Evolutionary conservation across 2,113 vertebrate genomes (phyloP), one percentile per base, ranked within the genome.

Genomic region (Oryzias javanicus): DNA sequence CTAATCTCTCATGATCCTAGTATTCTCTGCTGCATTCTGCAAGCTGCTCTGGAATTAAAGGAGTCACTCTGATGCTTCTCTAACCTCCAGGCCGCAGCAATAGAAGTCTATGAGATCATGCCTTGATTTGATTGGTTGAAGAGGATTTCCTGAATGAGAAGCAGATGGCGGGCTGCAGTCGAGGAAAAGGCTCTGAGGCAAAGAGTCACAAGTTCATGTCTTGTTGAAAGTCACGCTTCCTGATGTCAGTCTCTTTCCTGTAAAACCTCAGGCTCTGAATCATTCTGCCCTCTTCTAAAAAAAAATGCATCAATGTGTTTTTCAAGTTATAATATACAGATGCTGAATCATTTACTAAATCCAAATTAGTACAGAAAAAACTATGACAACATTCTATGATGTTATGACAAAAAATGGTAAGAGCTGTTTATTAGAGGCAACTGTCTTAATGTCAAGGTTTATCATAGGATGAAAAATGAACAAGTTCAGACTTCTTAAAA

Each of bases 101-200:
- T 29, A 73, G 58, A 72, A 60, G 45, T 60, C 69, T 60, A 70
- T 63, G 44, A 67, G 74, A 69, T 84, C 66, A 79, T n/a, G 50
- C 68, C 62, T 18, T 46, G 80, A 81, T 81, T 61, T 81, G 78
- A 81, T 81, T 81, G 80, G 78, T 74, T 20, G 55, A 49, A 60
- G 71, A 75, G 62, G 77, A 82, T 76, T 82, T 82, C 77, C 83
- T 80, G 81, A 80, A 83, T 77, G 77, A 83, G 74, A 87, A 85
- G 83, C 83, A 85, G 85, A 83, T 83, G 85, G 78, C 60, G 35
- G 59, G 46, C 61, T 51, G 68, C 49, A 16, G 57, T 64, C 74
- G 72, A 61, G 60, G 72, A 82, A 60, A 72, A 78, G 75, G 57
- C 65, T 42, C 57, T 0, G 46, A 74, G 66, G 70, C 72, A 80